Conservation (phyloP, 2,113 vertebrate genomes). For the Ophthalmolycus amberensis region DNA sequence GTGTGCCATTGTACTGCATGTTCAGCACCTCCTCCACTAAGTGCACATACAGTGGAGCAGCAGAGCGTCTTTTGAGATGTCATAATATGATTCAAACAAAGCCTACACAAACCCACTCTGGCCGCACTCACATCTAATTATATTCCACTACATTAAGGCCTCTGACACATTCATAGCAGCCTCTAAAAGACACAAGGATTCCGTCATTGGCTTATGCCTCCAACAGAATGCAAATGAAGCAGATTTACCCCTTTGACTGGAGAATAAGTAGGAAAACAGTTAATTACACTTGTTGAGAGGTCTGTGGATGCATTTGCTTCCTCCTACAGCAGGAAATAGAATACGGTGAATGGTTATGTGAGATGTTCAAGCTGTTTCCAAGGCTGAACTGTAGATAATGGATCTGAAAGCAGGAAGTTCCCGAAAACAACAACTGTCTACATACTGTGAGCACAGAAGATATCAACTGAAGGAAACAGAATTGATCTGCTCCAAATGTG, state of each 20-base stretch:
- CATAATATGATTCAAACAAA: slow-evolving; percentile 53
- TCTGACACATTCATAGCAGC: slow-evolving; percentile 43
- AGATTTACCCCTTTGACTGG: slow-evolving; percentile 54
- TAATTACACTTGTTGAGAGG: slow-evolving; percentile 53
- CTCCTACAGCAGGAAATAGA: slow-evolving; percentile 45
- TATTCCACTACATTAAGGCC: slow-evolving; percentile 43
- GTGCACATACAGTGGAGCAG: slow-evolving; percentile 22
- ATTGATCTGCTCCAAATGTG: slow-evolving; percentile 35
- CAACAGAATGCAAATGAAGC: slow-evolving; percentile 58
- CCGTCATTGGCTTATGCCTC: slow-evolving; percentile 21
- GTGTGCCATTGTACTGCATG: slow-evolving; percentile 39
- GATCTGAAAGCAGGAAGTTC: slow-evolving; percentile 40
- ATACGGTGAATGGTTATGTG: slow-evolving; percentile 10
- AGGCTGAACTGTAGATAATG: slow-evolving; percentile 19
- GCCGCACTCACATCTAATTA: slow-evolving; percentile 59
- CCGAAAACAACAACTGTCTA: slow-evolving; percentile 11
- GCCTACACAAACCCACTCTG: slow-evolving; percentile 26
- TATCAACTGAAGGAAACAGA: not conserved
- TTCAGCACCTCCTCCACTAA: slow-evolving; percentile 38
- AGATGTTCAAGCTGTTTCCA: slow-evolving; percentile 22
- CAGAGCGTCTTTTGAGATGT: slow-evolving; percentile 34
- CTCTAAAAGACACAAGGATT: slow-evolving; percentile 41
- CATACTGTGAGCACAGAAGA: not conserved
- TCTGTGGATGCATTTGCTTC: slow-evolving; percentile 30
- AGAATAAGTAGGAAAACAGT: slow-evolving; percentile 61